These are phyloP conservation scores for Sander lucioperca DNA, from an alignment of 2,113 vertebrate species.

Conservation along the genomic window DNA sequence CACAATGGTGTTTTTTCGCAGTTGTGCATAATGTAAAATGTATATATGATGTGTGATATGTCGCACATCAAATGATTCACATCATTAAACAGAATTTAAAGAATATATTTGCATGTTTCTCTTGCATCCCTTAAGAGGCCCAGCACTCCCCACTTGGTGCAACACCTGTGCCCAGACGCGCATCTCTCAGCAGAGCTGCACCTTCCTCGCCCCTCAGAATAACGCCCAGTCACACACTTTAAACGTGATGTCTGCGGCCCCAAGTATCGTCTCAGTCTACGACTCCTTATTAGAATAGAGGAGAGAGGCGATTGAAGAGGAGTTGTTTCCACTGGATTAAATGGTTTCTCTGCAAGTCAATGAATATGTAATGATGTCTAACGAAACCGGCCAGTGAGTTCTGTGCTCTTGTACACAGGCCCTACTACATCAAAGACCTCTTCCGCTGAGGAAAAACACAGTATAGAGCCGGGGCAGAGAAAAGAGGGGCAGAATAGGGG, in stretches of 20 bases:
- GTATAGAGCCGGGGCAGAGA: slow-evolving; percentile 36
- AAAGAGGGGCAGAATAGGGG: slow-evolving; percentile 60
- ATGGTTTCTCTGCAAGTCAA: slow-evolving; percentile 80
- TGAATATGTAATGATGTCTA: slow-evolving; percentile 84
- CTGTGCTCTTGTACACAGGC: slow-evolving; percentile 42
- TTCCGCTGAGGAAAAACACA: slow-evolving; percentile 48
- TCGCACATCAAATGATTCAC: not conserved
- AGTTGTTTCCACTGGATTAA: slow-evolving; percentile 80
- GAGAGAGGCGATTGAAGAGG: slow-evolving; percentile 68
- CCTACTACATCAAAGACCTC: slow-evolving; percentile 58
- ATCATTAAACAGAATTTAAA: slow-evolving; percentile 6
- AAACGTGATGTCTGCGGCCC: slow-evolving; percentile 42
- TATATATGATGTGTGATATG: not conserved
- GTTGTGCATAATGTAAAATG: not conserved
- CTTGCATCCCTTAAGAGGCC: not conserved
- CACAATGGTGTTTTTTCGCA: not conserved
- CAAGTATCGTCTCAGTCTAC: slow-evolving; percentile 41
- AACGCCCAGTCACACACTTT: slow-evolving; percentile 20
- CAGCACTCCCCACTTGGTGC: slow-evolving; percentile 17
- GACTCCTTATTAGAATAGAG: slow-evolving; percentile 62
- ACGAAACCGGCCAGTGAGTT: slow-evolving; percentile 62
- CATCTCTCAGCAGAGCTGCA: slow-evolving; percentile 8
- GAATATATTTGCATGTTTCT: slow-evolving; percentile 5
- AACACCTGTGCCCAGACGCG: slow-evolving; percentile 55
- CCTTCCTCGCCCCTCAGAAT: slow-evolving; percentile 6